Base-by-base conservation (phyloP, 2,113 vertebrate species). In the Phalacrocorax aristotelis region DNA sequence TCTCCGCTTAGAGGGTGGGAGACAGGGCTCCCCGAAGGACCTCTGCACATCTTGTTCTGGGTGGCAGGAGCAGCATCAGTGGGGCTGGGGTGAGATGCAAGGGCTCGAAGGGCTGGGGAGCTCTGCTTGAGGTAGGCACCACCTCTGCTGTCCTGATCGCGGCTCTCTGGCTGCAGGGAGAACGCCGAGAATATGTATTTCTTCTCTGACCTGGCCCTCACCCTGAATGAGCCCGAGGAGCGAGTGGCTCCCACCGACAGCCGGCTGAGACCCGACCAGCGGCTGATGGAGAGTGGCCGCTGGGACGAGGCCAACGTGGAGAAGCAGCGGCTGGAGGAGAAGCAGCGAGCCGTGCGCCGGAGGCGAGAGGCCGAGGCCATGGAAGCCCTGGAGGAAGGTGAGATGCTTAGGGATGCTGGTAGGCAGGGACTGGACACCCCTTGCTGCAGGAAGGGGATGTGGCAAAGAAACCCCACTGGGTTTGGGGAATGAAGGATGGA, bases 161-260 rank as follows among this genome's bases (percentile, higher is more conserved):
- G 54, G 40, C 82, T 66, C 20, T 93, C 2, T 0, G 62, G 4
- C 8, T 1, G 10, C 97, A 99, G 99, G 96, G 99, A 99, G 15
- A 99, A 99, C 1, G 98, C 99, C 0, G 99, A 99, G 97, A 99
- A 99, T 98, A 99, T 99, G 99, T 99, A 99, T 89, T 99, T 98
- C 96, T 99, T 99, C 98, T 99, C 99, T 1, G 98, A 99, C 89
- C 98, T 99, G 97, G 99, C 99, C 8, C 97, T 99, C 92, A 99
- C 99, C n/a, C 98, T 99, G 78, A 99, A 99, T 1, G 99, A 99
- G 96, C 96, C 93, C 0, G 99, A 99, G 89, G 99, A 99, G 1
- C 98, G 98, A 0, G 96, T 98, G 22, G 99, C 99, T 1, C 99
- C 99, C 68, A 99, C 99, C 0, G 99, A 99, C 97, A 99, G 99